Percentiles rank a stretch among this genome's conserved stretches.
phyloP scores from a whole-genome alignment of 1,140 invertebrate genomes.

The Melitaea cinxia region DNA sequence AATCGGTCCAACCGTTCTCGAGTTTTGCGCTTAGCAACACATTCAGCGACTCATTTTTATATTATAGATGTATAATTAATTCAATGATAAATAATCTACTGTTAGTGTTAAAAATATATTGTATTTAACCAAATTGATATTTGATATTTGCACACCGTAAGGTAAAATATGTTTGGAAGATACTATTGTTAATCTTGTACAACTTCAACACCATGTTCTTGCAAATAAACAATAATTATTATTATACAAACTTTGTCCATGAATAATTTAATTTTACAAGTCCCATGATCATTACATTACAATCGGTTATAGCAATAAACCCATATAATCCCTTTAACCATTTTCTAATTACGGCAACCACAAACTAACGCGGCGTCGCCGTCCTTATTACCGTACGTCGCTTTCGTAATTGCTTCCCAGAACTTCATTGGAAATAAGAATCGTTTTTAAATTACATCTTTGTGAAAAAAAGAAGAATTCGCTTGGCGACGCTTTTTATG shows the following conservation, averaged over 20 bases:
- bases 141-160: too few relatives aligned
- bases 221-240: too few relatives aligned
- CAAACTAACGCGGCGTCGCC: neutral
- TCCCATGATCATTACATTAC: neutral
- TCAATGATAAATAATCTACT: too few relatives aligned
- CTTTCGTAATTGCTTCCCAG: conserved; percentile 11
- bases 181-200: too few relatives aligned
- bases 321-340: conserved; percentile 17
- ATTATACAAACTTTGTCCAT: neutral
- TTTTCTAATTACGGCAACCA: conserved; percentile 20
- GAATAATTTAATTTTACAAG: neutral
- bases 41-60: too few relatives aligned
- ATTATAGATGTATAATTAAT: too few relatives aligned
- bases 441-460: conserved; percentile 17
- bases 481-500: neutral
- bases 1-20: too few relatives aligned
- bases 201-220: too few relatives aligned
- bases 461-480: conserved; percentile 4
- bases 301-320: neutral
- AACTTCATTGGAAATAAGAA: conserved; percentile 14
- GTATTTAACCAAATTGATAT: too few relatives aligned
- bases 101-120: too few relatives aligned
- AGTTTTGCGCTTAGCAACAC: too few relatives aligned
- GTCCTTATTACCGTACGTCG: conserved; percentile 8
- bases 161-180: too few relatives aligned